Conservation (phyloP, 2,888 invertebrate species). For the Leistus spinibarbis region DNA sequence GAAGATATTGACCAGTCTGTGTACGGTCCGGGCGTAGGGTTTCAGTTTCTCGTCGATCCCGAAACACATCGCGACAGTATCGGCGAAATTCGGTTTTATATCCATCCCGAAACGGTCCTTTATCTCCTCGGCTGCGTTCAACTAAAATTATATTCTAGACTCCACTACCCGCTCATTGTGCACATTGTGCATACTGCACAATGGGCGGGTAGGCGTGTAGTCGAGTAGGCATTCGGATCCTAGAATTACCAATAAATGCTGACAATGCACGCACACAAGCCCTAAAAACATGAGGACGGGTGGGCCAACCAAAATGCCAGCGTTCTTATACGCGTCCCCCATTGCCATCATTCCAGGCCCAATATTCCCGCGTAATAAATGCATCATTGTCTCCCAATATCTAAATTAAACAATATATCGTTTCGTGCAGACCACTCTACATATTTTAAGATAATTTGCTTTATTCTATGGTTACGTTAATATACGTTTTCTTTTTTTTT, state of each 20-base stretch:
- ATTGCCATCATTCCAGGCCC: conserved; percentile 96
- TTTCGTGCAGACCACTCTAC: too few species aligned
- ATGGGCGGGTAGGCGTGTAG: too few species aligned
- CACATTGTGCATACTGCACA: too few species aligned
- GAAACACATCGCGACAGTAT: conserved; percentile 83
- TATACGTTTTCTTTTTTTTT: too few species aligned
- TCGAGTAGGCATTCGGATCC: too few species aligned
- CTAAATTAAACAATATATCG: too few species aligned
- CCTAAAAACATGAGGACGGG: conserved; percentile 80
- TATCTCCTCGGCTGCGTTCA: conserved; percentile 74
- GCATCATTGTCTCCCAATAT: conserved; percentile 86
- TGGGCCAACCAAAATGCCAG: conserved; percentile 84
- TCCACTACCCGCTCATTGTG: too few species aligned
- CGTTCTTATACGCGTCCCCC: conserved; percentile 92
- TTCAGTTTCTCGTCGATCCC: conserved; percentile 69
- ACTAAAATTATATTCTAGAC: too few species aligned
- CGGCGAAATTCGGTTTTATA: conserved; percentile 74
- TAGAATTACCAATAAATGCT: conserved; percentile 88
- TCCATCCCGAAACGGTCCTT: conserved; percentile 63
- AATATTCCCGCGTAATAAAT: conserved; percentile 93
- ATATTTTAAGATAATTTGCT: too few species aligned
- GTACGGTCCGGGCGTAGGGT: conserved; percentile 67
- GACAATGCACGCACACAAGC: conserved; percentile 87
- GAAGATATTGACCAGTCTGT: conserved; percentile 79
- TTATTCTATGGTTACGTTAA: too few species aligned